These are phyloP conservation scores for Montifringilla adamsi DNA, from an alignment of 2,113 vertebrate species.

Conservation along the genomic window DNA sequence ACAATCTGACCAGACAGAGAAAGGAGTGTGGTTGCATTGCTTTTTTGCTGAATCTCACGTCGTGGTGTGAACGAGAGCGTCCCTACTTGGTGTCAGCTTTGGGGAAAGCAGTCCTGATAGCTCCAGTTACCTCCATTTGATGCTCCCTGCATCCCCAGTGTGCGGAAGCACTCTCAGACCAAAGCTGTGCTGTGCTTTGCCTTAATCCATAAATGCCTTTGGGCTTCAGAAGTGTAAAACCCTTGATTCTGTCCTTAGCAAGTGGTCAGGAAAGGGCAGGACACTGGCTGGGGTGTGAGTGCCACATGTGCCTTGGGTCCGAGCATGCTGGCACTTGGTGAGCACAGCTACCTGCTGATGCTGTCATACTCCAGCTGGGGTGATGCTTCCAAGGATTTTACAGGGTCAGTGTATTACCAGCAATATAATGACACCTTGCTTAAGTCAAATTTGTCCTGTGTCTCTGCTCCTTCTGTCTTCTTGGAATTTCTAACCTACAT, in stretches of 20 bases:
- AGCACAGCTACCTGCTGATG: background rate
- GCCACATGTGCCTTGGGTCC: fast-evolving
- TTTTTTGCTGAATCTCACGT: fast-evolving
- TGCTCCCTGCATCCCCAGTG: background rate
- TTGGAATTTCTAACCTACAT: fast-evolving
- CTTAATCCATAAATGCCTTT: background rate
- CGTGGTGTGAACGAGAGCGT: background rate
- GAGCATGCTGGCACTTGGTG: fast-evolving
- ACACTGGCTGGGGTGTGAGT: background rate
- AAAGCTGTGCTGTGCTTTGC: background rate
- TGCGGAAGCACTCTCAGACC: fast-evolving
- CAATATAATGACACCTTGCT: background rate
- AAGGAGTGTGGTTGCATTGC: background rate
- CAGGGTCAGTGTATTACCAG: background rate
- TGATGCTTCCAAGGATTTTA: background rate
- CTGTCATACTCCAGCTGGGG: background rate
- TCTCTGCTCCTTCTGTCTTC: background rate
- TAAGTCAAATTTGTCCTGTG: background rate
- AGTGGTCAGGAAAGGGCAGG: background rate
- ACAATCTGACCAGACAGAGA: background rate
- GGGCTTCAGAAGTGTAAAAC: background rate
- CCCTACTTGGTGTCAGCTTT: background rate
- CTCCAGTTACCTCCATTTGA: fast-evolving
- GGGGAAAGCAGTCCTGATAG: background rate
- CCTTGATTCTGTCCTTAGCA: background rate